Conservation (phyloP, 2,888 invertebrate species). For the Lapara coniferarum region DNA sequence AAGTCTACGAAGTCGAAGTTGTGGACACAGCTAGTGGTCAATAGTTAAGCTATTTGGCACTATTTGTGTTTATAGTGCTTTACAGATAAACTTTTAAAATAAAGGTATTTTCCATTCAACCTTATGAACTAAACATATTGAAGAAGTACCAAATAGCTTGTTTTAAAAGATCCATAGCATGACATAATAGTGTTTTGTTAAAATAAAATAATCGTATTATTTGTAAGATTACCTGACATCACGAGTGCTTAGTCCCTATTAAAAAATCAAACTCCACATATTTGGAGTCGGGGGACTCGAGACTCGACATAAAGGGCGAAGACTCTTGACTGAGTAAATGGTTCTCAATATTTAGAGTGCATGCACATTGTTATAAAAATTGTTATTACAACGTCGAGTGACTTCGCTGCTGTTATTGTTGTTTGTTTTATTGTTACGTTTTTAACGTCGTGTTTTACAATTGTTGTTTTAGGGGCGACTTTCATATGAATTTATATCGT, state of each 20-base stretch:
- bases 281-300: constrained; percentile 19
- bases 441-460: constrained; percentile 6
- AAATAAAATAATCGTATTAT: neutral
- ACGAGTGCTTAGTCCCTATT: neutral
- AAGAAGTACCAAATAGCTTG: no score
- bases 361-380: constrained; percentile 23
- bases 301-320: constrained; percentile 39
- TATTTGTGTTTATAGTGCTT: no score
- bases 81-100: no score
- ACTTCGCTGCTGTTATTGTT: constrained; percentile 17
- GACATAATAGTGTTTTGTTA: no score
- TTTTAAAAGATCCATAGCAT: no score
- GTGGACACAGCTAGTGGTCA: no score
- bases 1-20: no score
- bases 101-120: no score
- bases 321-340: constrained; percentile 45
- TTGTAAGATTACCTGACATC: neutral
- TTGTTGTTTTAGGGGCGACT: neutral
- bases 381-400: constrained; percentile 20
- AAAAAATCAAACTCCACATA: constrained; percentile 4
- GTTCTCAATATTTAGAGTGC: constrained; percentile 30
- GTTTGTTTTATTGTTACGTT: constrained; percentile 20
- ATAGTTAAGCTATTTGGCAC: no score
- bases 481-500: neutral
- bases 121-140: no score